phyloP scores from a whole-genome alignment of 2,797 vertebrate species.

The Gymnothorax reevesii region DNA sequence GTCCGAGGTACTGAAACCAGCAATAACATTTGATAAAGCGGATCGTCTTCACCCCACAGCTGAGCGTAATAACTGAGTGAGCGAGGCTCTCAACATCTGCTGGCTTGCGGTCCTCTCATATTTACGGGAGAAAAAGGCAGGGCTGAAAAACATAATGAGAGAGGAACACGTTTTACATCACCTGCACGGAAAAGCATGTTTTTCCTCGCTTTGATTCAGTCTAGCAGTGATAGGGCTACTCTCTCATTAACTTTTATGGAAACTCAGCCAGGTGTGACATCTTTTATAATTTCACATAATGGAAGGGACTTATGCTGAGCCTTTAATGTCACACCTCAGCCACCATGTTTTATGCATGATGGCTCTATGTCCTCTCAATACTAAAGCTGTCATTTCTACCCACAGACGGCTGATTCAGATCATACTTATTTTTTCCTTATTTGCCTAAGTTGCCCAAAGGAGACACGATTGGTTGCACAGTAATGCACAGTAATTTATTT shows the following conservation, averaged over 20 bases:
- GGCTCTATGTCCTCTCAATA: neutral
- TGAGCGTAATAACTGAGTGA: constrained; percentile 26
- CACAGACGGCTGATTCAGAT: neutral
- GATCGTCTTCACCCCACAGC: constrained; percentile 48
- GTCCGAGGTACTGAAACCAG: constrained; percentile 58
- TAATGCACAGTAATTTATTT: neutral
- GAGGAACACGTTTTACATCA: neutral
- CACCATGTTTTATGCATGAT: neutral
- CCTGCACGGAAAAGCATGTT: neutral
- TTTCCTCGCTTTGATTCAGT: neutral
- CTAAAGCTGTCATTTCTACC: neutral
- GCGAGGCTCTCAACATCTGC: constrained; percentile 18
- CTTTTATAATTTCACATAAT: neutral
- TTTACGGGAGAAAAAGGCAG: neutral
- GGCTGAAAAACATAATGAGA: neutral
- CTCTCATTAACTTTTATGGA: neutral
- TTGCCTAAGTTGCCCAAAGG: neutral
- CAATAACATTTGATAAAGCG: constrained; percentile 30
- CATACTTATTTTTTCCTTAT: neutral
- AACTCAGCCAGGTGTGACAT: neutral
- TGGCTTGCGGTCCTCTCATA: constrained; percentile 14
- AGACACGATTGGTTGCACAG: neutral
- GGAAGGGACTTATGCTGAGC: neutral
- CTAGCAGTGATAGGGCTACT: neutral
- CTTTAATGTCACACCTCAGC: neutral